Base-by-base conservation (phyloP, 2,113 vertebrate species). In the Poicephalus meyeri region DNA sequence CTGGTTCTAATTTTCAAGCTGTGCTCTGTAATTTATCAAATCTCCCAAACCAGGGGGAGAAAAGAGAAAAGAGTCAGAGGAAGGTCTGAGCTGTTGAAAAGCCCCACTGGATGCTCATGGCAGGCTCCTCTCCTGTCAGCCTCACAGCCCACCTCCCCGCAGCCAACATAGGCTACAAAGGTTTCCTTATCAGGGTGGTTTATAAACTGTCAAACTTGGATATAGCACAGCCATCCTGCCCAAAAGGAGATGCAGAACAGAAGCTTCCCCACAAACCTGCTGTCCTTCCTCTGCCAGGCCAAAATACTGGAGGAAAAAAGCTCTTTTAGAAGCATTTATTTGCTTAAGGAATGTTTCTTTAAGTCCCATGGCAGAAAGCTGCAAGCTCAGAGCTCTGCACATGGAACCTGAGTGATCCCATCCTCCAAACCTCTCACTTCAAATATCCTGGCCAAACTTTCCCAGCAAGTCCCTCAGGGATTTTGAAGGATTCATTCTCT, bases 171-270 rank as follows among this genome's bases (percentile, higher is more conserved):
- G 55, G 11, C 55, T 52, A 87, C 88, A 94, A 92, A 95, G 80
- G 41, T 65, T 92, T 93, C 83, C 93, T 95, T 88, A 92, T 91
- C 93, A 88, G 71, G 79, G 93, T 66, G 73, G 66, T 66, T 93
- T 85, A 78, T 28, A 55, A 96, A 33, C 88, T 89, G 93, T 95
- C 95, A 94, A 13, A 78, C 19, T 16, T 44, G 56, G 95, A 96
- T 46, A 93, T 31, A 91, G 10, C 15, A 35, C 95, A 97, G 96
- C 69, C 83, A 72, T 60, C 73, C 96, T 82, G 73, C 80, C 65
- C 61, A 11, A 71, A 69, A 65, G 39, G 52, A 87, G 80, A 92
- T 15, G n/a, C 23, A 81, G 49, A 96, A 77, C 83, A 91, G 95
- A 92, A 91, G 69, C 80, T 29, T 60, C 65, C 25, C 41, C 92